Evolutionary conservation across 2,113 vertebrate genomes (phyloP), one percentile per base, ranked within the genome.

Genomic region (Pollachius pollachius): DNA sequence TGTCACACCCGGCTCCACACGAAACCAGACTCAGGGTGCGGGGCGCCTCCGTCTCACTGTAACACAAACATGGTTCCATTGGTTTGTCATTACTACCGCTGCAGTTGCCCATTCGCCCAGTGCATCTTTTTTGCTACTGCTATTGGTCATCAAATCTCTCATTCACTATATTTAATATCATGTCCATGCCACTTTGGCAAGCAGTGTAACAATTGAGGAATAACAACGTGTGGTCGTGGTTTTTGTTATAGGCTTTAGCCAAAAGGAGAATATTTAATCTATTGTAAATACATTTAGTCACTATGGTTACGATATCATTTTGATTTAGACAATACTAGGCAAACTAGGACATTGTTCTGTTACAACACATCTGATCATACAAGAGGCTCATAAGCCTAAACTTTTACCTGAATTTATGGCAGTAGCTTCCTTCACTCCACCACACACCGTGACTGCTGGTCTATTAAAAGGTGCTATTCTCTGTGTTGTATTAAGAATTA

Each of bases 361-460:
- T 81, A 83, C 65, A 27, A 81, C 79, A 81, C 86, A 79, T 87
- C 68, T 79, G 83, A 78, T 13, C 65, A 70, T 75, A 76, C 74
- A 81, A 70, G 72, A 80, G 71, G 65, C 57, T 37, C 30, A 1
- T 41, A 41, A 8, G 37, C 37, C 37, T 41, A 11, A 41, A 41
- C 37, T 41, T 41, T n/a, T 13, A 52, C 58, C 56, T n/a, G n/a
- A 79, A 67, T 17, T 30, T 68, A 73, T 75, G 52, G 73, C 79
- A 62, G 73, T 58, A 34, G 11, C 11, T 58, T 58, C 66, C 57
- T 68, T 62, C 23, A 62, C 23, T 62, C 21, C 15, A 62, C 54
- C 15, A 57, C 54, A 57, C 54, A 57, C 54, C 7, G 54, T 57
- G 3, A 57, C 54, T 2, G 54, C 54, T n/a, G 13, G 54, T 48